Evolutionary conservation across 2,888 invertebrate species (phyloP).

Genomic region (Sminthurides aquaticus): DNA sequence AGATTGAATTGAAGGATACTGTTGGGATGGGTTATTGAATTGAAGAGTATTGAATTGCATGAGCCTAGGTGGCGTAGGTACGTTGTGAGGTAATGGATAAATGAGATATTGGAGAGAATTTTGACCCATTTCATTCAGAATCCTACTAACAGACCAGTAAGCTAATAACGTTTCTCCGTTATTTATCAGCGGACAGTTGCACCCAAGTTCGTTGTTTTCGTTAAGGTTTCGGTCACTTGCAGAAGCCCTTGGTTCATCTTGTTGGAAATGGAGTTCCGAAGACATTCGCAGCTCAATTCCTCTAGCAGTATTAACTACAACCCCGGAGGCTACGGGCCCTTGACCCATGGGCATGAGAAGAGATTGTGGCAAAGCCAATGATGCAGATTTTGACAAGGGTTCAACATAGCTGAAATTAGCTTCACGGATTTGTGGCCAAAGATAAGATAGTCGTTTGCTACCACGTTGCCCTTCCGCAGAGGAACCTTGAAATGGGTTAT

Average conservation of each 20-base stretch:
- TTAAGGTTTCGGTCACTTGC: constrained; percentile 6
- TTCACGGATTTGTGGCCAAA: constrained; percentile 33
- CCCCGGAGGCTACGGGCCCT: constrained; percentile 38
- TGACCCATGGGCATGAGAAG: constrained; percentile 30
- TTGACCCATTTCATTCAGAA: constrained; percentile 31
- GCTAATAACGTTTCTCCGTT: constrained; percentile 39
- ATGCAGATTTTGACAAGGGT: constrained; percentile 7
- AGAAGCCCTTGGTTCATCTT: constrained; percentile 16
- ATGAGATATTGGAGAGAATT: constrained; percentile 39
- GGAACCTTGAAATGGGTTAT: neutral
- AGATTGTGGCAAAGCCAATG: constrained; percentile 24
- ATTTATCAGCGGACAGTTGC: constrained; percentile 36
- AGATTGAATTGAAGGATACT: neutral
- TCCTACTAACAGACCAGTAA: constrained; percentile 39
- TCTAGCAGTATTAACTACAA: constrained; percentile 30
- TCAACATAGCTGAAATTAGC: constrained; percentile 34
- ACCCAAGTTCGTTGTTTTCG: constrained; percentile 18
- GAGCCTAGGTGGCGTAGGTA: constrained; percentile 37
- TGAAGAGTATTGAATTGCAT: constrained; percentile 22
- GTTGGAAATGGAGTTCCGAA: constrained; percentile 28
- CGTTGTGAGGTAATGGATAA: constrained; percentile 33
- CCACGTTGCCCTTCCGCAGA: neutral
- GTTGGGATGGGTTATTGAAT: constrained; percentile 13
- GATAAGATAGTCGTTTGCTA: neutral
- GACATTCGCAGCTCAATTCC: constrained; percentile 37